Base-by-base conservation (phyloP, 2,797 vertebrate species). In the Leptoclinus maculatus region DNA sequence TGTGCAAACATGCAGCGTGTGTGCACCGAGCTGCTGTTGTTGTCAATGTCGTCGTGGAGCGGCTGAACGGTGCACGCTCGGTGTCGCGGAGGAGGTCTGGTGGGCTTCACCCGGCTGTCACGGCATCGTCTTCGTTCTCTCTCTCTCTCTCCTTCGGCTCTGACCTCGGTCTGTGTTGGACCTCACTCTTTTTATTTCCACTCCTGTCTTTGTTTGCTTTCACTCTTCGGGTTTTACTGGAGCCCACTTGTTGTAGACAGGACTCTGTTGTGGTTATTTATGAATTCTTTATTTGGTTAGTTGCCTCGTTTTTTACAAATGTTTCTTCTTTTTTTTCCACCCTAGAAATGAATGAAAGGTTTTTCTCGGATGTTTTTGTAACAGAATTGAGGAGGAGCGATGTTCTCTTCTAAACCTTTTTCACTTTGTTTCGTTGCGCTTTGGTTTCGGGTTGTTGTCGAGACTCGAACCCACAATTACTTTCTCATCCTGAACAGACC, bases 221-320 rank as follows among this genome's bases (percentile, higher is more conserved):
- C 62, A 45, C 57, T 67, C 66, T 66, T 71, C 36, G 3, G n/a
- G 19, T 87, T 89, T 87, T 87, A 83, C 84, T 78, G 53, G 53
- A 67, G 82, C 64, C 69, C 78, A 66, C 82, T 83, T 71, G 65
- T 23, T 82, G 51, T 12, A 78, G 82, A 78, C 86, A 45, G 67
- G 41, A 68, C 68, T 85, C 51, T 75, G 70, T 74, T 89, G 81
- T 80, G 89, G 84, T 83, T 84, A 82, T 89, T 88, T 83, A 82
- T 82, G 59, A 80, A 88, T 76, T 51, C 78, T 84, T 86, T 81
- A 75, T 70, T 58, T 64, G 43, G 21, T 59, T 64, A 66, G 63
- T 76, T 71, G 54, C 63, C 38, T 49, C 38, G 62, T 74, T 79
- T 78, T 78, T 77, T 54, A 64, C 43, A 76, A 74, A 83, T 72